phyloP scores from a whole-genome alignment of 2,888 invertebrate species.

The Lamellibrachia columna region DNA sequence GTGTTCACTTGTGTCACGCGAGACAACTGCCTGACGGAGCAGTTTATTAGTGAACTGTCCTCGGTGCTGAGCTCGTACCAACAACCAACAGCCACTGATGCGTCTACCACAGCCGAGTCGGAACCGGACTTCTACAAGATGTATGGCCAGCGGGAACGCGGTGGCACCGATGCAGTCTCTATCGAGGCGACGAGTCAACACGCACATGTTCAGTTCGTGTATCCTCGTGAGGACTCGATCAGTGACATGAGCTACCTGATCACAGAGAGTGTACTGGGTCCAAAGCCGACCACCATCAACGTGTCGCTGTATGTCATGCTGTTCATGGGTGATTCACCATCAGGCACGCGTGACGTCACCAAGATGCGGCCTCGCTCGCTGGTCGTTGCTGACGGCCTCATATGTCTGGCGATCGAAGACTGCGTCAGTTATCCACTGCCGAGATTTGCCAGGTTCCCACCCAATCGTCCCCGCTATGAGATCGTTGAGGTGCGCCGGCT shows the following conservation, averaged over 20 bases:
- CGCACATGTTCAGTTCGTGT: constrained; percentile 52
- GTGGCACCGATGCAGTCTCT: constrained; percentile 47
- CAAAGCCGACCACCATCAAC: constrained; percentile 29
- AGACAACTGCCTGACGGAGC: constrained; percentile 47
- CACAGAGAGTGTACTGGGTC: constrained; percentile 39
- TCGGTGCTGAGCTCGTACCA: constrained; percentile 47
- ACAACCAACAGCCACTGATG: constrained; percentile 55
- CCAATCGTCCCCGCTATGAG: constrained; percentile 54
- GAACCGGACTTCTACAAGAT: constrained; percentile 61
- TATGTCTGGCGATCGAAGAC: constrained; percentile 59
- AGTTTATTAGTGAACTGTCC: constrained; percentile 52
- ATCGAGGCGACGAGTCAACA: constrained; percentile 54
- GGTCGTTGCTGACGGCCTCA: constrained; percentile 54
- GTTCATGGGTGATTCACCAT: constrained; percentile 22
- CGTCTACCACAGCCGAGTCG: constrained; percentile 43
- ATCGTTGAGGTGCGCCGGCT: constrained; percentile 53
- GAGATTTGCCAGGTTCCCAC: constrained; percentile 59
- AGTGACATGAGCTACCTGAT: constrained; percentile 57
- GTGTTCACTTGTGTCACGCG: constrained; percentile 56
- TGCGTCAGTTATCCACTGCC: constrained; percentile 63
- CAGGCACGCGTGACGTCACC: background rate
- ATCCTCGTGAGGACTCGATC: constrained; percentile 61
- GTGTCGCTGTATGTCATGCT: constrained; percentile 44
- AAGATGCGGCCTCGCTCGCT: constrained; percentile 46
- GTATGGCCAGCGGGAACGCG: constrained; percentile 48